Evolutionary conservation across 2,888 invertebrate species (phyloP).

Genomic region (Brenthis hecate): DNA sequence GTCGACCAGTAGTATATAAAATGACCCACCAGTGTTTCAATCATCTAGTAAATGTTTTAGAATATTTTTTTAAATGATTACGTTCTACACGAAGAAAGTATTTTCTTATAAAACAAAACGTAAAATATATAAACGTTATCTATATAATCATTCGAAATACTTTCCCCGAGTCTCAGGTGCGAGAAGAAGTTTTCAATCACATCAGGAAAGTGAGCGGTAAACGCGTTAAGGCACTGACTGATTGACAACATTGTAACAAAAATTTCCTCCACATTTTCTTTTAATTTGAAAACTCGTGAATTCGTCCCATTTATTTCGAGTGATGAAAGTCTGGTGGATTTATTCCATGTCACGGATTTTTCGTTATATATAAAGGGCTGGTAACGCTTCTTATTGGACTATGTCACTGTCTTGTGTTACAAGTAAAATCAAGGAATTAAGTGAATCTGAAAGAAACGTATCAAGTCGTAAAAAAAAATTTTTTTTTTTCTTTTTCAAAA

Average conservation of each 20-base stretch:
- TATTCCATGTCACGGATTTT: constrained; percentile 29
- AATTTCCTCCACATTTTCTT: constrained; percentile 55
- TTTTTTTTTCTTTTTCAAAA: too few species aligned
- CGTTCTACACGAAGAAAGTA: background rate
- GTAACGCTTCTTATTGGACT: background rate
- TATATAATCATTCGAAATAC: constrained; percentile 34
- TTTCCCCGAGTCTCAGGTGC: constrained; percentile 65
- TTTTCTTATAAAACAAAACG: constrained; percentile 13
- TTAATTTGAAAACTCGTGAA: constrained; percentile 51
- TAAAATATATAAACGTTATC: constrained; percentile 38
- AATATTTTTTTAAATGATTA: constrained; percentile 13
- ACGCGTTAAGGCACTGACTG: constrained; percentile 66
- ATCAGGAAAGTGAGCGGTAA: constrained; percentile 65
- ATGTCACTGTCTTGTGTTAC: background rate
- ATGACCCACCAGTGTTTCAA: too few species aligned
- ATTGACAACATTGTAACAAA: constrained; percentile 74
- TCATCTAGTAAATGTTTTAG: background rate
- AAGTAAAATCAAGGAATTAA: too few species aligned
- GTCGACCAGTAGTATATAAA: too few species aligned
- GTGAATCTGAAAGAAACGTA: too few species aligned
- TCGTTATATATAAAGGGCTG: background rate
- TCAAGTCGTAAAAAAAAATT: too few species aligned
- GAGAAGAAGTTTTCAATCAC: constrained; percentile 77
- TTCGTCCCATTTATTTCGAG: constrained; percentile 56
- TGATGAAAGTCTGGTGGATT: constrained; percentile 33